Evolutionary conservation across 2,797 vertebrate species (phyloP).

Genomic region (Philypnodon macrostomus): DNA sequence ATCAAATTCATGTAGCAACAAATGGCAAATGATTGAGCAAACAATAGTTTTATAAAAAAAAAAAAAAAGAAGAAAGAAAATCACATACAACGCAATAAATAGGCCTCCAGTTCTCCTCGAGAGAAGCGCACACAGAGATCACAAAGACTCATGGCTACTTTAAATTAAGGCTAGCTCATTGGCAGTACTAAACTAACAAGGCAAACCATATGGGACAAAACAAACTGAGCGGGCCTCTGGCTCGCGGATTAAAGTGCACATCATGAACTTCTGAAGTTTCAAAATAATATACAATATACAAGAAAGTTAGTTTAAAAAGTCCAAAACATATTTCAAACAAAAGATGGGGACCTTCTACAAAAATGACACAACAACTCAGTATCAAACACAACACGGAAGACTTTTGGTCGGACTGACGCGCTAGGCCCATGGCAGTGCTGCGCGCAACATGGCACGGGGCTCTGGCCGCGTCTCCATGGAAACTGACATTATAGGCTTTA

Average conservation of each 20-base stretch:
- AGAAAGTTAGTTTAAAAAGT: constrained; percentile 32
- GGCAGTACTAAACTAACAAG: constrained; percentile 82
- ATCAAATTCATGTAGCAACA: constrained; percentile 78
- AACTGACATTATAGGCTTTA: constrained; percentile 50
- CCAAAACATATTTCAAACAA: constrained; percentile 55
- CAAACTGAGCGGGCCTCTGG: constrained; percentile 72
- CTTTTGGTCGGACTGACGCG: constrained; percentile 69
- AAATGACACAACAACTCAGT: constrained; percentile 39
- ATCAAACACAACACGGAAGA: constrained; percentile 72
- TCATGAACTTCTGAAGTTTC: constrained; percentile 81
- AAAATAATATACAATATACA: constrained; percentile 60
- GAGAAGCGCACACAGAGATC: constrained; percentile 50
- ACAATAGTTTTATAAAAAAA: constrained; percentile 78
- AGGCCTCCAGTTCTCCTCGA: constrained; percentile 76
- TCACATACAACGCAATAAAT: constrained; percentile 91
- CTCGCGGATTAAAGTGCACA: constrained; percentile 84
- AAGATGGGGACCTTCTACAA: constrained; percentile 43
- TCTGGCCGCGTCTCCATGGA: constrained; percentile 65
- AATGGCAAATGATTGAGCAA: constrained; percentile 84
- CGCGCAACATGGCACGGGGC: constrained; percentile 75
- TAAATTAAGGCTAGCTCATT: constrained; percentile 81
- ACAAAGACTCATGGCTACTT: constrained; percentile 84
- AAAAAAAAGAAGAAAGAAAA: too few relatives aligned
- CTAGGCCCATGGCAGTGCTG: constrained; percentile 73
- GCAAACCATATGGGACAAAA: constrained; percentile 54